Evolutionary conservation across 2,888 invertebrate species (phyloP).

Genomic region (Diaperis boleti): DNA sequence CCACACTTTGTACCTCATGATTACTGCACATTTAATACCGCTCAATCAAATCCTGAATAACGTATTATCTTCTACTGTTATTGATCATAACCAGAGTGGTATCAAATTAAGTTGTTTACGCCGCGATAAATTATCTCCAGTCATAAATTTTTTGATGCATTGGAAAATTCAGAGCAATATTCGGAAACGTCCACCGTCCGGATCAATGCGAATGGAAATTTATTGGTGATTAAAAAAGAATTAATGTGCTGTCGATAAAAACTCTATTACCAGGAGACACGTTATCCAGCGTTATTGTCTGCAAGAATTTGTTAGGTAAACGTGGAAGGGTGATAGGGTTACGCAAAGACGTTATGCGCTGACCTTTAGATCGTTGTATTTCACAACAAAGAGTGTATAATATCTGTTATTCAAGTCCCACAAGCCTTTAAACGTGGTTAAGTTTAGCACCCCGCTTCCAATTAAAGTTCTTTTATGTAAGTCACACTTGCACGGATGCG

Average conservation of each 20-base stretch:
- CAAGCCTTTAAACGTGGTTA: constrained; percentile 2
- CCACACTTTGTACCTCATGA: no score
- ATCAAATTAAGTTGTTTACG: constrained; percentile 1
- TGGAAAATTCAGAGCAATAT: constrained; percentile 4
- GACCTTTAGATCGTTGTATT: background rate
- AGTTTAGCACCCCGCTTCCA: background rate
- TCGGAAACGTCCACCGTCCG: background rate
- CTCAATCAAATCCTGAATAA: background rate
- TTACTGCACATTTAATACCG: no score
- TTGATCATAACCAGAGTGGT: background rate
- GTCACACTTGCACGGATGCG: constrained; percentile 2
- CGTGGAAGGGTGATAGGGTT: background rate
- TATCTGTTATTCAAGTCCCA: background rate
- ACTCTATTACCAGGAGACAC: background rate
- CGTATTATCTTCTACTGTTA: constrained; percentile 6
- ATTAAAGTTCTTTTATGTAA: constrained; percentile 3
- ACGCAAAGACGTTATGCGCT: constrained; percentile 6
- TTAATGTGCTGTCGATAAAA: constrained; percentile 1
- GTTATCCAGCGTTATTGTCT: constrained; percentile 4
- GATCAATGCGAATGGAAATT: constrained; percentile 1
- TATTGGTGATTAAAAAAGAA: constrained; percentile 5
- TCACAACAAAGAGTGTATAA: background rate
- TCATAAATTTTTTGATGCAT: constrained; percentile 15
- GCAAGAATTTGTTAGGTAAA: background rate
- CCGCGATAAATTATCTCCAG: constrained; percentile 8